A percentile compares a stretch with the other conserved stretches of the same genome.
phyloP scores from a whole-genome alignment of 2,797 vertebrate species.

The Pipistrellus kuhlii region DNA sequence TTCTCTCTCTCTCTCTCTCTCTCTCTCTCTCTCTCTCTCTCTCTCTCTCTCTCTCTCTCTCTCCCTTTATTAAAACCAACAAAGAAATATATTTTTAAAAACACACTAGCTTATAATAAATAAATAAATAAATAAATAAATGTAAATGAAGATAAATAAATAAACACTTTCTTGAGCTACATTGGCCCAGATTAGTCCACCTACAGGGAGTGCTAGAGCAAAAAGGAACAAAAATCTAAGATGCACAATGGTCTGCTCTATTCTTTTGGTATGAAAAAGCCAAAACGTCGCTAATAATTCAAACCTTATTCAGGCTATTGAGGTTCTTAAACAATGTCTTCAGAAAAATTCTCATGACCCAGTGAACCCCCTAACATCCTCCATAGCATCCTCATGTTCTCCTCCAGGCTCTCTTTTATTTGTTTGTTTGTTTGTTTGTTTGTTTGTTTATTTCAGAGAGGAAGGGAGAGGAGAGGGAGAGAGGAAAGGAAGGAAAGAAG shows the following conservation, averaged over 20 bases:
- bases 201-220: background rate
- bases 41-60: too few species aligned
- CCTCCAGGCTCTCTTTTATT: background rate
- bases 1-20: too few species aligned
- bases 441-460: too few species aligned
- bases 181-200: background rate
- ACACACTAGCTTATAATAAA: too few species aligned
- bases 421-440: too few species aligned
- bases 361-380: background rate
- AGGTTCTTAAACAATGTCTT: conserved; percentile 22
- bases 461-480: too few species aligned
- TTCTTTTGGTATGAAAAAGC: background rate
- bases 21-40: too few species aligned
- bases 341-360: background rate
- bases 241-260: background rate
- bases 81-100: too few species aligned
- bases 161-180: background rate
- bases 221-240: background rate
- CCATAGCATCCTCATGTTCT: background rate
- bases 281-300: background rate
- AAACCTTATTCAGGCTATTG: background rate
- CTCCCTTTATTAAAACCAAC: too few species aligned
- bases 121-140: too few species aligned
- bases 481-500: too few species aligned
- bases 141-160: too few species aligned